phyloP scores from a whole-genome alignment of 2,797 vertebrate species.

The Pseudomugil gertrudae region DNA sequence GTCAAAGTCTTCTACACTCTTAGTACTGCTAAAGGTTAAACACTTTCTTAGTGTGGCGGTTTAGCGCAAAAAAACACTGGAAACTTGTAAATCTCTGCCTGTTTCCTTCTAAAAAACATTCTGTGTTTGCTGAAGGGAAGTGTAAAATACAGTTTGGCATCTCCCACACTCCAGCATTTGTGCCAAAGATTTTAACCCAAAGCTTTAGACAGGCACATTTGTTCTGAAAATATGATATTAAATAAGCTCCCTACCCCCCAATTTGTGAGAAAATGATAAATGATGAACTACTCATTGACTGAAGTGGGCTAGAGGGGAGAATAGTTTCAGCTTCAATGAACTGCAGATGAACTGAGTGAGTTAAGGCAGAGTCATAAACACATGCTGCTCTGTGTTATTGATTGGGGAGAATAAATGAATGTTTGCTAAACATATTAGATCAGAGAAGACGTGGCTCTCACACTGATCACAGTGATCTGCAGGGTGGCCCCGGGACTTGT shows the following conservation, averaged over 20 bases:
- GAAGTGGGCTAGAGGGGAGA: conserved; percentile 31
- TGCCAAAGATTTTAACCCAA: conserved; percentile 53
- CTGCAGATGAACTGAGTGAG: conserved; percentile 77
- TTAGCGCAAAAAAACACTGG: conserved; percentile 60
- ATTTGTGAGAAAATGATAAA: conserved; percentile 24
- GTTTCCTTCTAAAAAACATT: conserved; percentile 68
- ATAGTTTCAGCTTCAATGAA: conserved; percentile 64
- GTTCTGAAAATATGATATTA: conserved; percentile 56
- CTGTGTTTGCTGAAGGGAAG: conserved; percentile 60
- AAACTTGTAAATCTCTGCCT: conserved; percentile 64
- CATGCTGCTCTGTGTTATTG: conserved; percentile 77
- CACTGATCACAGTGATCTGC: conserved; percentile 72
- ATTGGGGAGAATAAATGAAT: conserved; percentile 77
- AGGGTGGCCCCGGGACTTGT: conserved; percentile 64
- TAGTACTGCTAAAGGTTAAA: conserved; percentile 65
- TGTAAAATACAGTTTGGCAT: conserved; percentile 65
- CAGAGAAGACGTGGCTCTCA: conserved; percentile 61
- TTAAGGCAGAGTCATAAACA: conserved; percentile 76
- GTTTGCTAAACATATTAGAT: conserved; percentile 83
- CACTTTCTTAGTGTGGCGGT: conserved; percentile 41
- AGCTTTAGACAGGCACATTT: conserved; percentile 55
- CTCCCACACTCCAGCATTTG: conserved; percentile 38
- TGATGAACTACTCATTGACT: conserved; percentile 44
- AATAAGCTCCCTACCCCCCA: conserved; percentile 13
- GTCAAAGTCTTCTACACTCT: conserved; percentile 48